Base-by-base conservation (phyloP, 2,888 invertebrate genomes). In the Phytoseiulus persimilis region DNA sequence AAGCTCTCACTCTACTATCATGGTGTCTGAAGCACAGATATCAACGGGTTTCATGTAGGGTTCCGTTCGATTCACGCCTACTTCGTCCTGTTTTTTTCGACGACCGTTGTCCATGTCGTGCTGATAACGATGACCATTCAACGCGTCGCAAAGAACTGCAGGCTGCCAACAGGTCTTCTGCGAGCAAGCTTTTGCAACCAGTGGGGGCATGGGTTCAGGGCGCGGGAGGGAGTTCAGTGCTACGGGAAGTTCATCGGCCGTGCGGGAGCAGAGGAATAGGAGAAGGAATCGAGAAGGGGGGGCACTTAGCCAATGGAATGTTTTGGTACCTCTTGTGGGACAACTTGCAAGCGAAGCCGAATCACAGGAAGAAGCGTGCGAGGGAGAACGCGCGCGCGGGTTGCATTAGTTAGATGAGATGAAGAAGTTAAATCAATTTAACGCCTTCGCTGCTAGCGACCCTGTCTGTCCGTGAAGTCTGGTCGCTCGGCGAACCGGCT, bases 241-340 rank as follows among this genome's bases (percentile, higher is more conserved):
- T 39, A 9, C 3, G 9, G 39, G 39, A 39, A 65, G 65, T 28
- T 65, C 18, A 23, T 23, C 9, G 65, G 65, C 18, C 65, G 65
- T 65, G 65, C 14, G 39, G 9, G 39, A 39, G 39, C 3, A 39
- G 39, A 39, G 39, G 39, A 39, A 39, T 28, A 65, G 65, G 65
- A 65, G 65, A 14, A 6, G 65, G 65, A 65, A 65, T 28, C 65
- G 65, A 65, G 65, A 65, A 65, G 18, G 18, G 65, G 65, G 28
- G 65, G 65, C 65, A 65, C 65, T 65, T 65, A 65, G 65, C 65
- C 65, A 65, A 65, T 65, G 65, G 65, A 65, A 65, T 65, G 65
- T 65, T 65, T 65, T 65, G 65, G 65, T 65, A 65, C 65, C 65
- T 65, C 65, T 65, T 65, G 65, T 65, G 65, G 65, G 65, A 65